Evolutionary conservation across 2,113 vertebrate species (phyloP), one percentile per base, ranked within the genome.

Genomic region (Otocyon megalotis): DNA sequence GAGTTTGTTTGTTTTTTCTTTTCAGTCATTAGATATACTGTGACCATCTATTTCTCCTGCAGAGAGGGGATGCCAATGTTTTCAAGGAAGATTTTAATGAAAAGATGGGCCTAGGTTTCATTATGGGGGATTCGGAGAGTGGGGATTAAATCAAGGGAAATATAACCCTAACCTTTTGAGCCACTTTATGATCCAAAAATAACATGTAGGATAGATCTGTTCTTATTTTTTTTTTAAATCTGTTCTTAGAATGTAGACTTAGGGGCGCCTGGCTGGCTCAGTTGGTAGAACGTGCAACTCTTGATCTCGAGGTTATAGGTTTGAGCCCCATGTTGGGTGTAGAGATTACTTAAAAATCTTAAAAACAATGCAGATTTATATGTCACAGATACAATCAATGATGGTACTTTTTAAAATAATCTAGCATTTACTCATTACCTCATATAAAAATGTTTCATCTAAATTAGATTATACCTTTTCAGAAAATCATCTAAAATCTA

Each of bases 361-460:
- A 0, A 48, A 76, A 43, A 76, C 3, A 53, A 80, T 32, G 43
- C 2, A 84, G 7, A 67, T 90, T 30, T 79, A 2, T 50, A 8
- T 84, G 50, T 69, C 50, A 54, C 11, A 79, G 71, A 93, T 81
- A 71, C 1, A 88, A 79, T 48, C 1, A 88, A 79, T 48, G 1
- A 74, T 67, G 28, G 16, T 30, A 53, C 11, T 72, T 72, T 79
- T n/a, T 94, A 50, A 87, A 86, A 53, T 56, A 87, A 67, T 72
- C 8, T 79, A 93, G 17, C 4, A 92, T 76, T 95, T 94, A 22
- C 12, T 58, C 5, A 80, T 50, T 93, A 76, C 96, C 79, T 74
- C 1, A 94, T 26, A 77, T 28, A 24, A 71, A 80, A 58, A 56
- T 17, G 74, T 12, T 95, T 96, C 11, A 62, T 63, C 91, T 87